A percentile compares a stretch with the other conserved stretches of the same genome.
Conservation (phyloP, 2,888 invertebrate species). For the Harpagoxenus sublaevis region DNA sequence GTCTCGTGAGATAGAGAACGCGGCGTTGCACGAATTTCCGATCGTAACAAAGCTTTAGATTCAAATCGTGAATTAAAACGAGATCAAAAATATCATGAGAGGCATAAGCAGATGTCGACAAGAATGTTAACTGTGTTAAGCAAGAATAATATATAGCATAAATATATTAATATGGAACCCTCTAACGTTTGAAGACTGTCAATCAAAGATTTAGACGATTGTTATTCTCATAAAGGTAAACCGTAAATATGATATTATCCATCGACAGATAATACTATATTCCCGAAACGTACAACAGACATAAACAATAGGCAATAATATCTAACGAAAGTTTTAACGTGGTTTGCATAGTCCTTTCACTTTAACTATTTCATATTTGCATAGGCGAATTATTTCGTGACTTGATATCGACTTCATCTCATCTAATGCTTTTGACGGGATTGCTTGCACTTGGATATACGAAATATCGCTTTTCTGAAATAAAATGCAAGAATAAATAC, state of each 20-base stretch:
- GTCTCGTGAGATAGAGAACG: constrained; percentile 34
- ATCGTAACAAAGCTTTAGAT: background rate
- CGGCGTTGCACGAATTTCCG: background rate
- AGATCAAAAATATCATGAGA: background rate
- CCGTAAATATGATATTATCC: background rate
- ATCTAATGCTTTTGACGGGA: background rate
- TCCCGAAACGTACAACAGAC: background rate
- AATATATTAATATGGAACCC: background rate
- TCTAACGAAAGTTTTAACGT: background rate
- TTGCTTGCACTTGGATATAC: too few species aligned
- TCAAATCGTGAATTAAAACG: background rate
- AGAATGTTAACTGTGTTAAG: background rate
- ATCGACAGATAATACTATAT: background rate
- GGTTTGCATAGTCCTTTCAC: background rate
- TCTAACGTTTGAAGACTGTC: background rate
- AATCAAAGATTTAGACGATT: background rate
- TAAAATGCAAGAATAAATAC: background rate
- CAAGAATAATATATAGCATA: background rate
- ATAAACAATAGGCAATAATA: background rate
- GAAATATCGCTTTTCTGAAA: background rate
- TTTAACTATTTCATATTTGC: background rate
- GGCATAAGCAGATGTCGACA: background rate
- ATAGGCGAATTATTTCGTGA: background rate
- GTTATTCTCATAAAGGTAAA: background rate
- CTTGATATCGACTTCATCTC: background rate